phyloP scores from a whole-genome alignment of 2,888 invertebrate species.

The Machimus atricapillus region DNA sequence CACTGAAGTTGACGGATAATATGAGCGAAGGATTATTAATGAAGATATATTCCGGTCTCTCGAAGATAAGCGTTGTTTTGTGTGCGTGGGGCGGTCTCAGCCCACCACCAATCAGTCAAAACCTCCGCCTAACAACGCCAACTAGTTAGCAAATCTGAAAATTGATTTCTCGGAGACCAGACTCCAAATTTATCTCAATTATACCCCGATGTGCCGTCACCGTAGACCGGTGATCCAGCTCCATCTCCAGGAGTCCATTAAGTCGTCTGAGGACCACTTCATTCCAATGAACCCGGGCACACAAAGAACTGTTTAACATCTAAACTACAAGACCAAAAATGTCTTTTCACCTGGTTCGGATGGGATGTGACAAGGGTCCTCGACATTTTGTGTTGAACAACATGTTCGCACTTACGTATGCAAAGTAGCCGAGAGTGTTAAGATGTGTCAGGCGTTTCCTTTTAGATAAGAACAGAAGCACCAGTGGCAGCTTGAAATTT shows the following conservation, averaged over 20 bases:
- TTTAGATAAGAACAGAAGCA: conserved; percentile 27
- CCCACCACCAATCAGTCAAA: background rate
- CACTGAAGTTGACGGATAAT: conserved; percentile 23
- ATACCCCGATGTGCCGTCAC: background rate
- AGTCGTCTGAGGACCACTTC: conserved; percentile 35
- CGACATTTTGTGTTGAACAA: conserved; percentile 38
- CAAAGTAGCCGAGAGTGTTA: conserved; percentile 33
- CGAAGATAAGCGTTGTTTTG: background rate
- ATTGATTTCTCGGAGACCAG: conserved; percentile 25
- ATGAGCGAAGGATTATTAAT: conserved; percentile 33
- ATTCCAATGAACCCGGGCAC: conserved; percentile 23
- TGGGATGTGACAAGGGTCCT: conserved; percentile 40
- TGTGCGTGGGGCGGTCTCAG: background rate
- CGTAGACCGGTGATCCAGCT: background rate
- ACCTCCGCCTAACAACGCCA: background rate
- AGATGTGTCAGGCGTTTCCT: conserved; percentile 35
- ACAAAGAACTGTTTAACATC: conserved; percentile 39
- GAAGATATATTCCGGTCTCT: background rate
- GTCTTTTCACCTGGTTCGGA: conserved; percentile 38
- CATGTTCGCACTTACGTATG: conserved; percentile 38
- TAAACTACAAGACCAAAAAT: conserved; percentile 38
- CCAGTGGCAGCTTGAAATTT: conserved; percentile 26
- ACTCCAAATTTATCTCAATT: conserved; percentile 27
- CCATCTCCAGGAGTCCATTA: conserved; percentile 27
- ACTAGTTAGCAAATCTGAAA: conserved; percentile 14